These are phyloP conservation scores for Menura novaehollandiae DNA, from an alignment of 2,113 vertebrate species.

Conservation along the genomic window DNA sequence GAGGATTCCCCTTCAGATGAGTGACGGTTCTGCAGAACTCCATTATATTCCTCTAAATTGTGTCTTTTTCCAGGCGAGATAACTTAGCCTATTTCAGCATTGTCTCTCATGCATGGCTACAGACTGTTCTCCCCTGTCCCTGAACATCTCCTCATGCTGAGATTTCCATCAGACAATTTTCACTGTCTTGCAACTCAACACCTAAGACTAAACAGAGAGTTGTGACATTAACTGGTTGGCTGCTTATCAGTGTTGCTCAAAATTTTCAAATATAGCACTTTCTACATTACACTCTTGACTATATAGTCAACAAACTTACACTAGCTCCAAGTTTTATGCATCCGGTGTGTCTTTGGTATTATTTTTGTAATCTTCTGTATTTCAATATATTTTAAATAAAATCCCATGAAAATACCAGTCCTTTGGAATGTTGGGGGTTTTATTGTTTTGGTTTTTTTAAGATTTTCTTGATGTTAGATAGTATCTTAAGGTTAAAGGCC, in stretches of 20 bases:
- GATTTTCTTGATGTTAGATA: neutral
- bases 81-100: neutral
- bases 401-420: neutral
- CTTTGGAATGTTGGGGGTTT: neutral
- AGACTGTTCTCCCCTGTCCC: rapidly evolving
- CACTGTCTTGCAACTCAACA: neutral
- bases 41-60: neutral
- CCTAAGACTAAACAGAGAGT: neutral
- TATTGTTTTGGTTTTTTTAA: neutral
- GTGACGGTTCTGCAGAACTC: neutral
- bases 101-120: neutral
- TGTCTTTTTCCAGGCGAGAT: neutral
- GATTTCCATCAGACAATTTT: neutral
- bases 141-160: neutral
- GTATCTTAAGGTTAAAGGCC: neutral
- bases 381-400: neutral
- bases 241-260: neutral
- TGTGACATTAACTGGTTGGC: neutral
- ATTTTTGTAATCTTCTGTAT: neutral
- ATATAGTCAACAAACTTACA: neutral
- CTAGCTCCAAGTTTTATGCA: neutral
- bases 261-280: neutral
- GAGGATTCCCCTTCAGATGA: neutral
- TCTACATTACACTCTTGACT: neutral
- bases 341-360: neutral